These are phyloP conservation scores for Hoplostethus atlanticus DNA, from an alignment of 2,797 vertebrate species.

Conservation along the genomic window DNA sequence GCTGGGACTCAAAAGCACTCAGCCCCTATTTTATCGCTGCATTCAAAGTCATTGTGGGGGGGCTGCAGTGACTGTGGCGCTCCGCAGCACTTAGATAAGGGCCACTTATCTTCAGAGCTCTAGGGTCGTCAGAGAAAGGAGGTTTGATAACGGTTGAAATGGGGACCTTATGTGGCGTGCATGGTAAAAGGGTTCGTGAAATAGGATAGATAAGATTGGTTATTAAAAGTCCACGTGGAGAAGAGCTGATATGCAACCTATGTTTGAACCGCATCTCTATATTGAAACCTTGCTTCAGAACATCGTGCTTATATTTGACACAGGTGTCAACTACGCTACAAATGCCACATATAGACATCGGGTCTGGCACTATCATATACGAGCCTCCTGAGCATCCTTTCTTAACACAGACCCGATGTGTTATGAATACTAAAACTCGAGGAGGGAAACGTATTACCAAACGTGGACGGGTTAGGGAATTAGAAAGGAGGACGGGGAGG, in stretches of 20 bases:
- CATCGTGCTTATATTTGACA: slow-evolving; percentile 58
- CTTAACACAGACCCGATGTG: slow-evolving; percentile 34
- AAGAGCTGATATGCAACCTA: slow-evolving; percentile 64
- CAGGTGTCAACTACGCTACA: slow-evolving; percentile 57
- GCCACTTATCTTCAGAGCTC: slow-evolving; percentile 77
- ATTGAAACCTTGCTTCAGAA: slow-evolving; percentile 48
- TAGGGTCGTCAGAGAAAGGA: slow-evolving; percentile 73
- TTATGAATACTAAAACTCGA: slow-evolving; percentile 66
- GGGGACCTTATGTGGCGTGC: slow-evolving; percentile 72
- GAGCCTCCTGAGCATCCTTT: slow-evolving; percentile 43
- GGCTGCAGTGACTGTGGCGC: slow-evolving; percentile 65
- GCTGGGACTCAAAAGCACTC: slow-evolving; percentile 66
- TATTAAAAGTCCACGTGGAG: slow-evolving; percentile 74
- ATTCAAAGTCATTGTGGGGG: slow-evolving; percentile 80
- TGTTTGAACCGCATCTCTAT: slow-evolving; percentile 26
- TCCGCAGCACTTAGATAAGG: slow-evolving; percentile 75
- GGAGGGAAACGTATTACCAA: slow-evolving; percentile 39
- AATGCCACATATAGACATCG: slow-evolving; percentile 1
- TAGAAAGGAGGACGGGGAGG: slow-evolving; percentile 58
- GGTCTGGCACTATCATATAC: slow-evolving; percentile 38
- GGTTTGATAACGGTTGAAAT: slow-evolving; percentile 79
- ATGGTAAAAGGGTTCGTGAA: slow-evolving; percentile 74
- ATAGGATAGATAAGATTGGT: slow-evolving; percentile 72
- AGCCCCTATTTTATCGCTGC: slow-evolving; percentile 66
- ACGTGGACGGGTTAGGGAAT: slow-evolving; percentile 55